Evolutionary conservation across 2,113 vertebrate species (phyloP).

Genomic region (Aramus guarauna): DNA sequence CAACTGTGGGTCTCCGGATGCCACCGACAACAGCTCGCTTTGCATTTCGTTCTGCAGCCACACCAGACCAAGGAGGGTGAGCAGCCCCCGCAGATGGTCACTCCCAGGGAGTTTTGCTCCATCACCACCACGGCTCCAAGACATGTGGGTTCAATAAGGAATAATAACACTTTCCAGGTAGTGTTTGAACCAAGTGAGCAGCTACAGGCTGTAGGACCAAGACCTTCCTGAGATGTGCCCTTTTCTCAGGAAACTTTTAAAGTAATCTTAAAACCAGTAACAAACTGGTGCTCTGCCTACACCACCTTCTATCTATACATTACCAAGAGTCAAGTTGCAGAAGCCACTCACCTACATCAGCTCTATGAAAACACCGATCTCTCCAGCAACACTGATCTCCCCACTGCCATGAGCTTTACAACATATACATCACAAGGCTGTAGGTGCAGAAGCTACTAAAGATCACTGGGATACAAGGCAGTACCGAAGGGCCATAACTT

Average conservation of each 20-base stretch:
- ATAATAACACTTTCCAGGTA: fast-evolving
- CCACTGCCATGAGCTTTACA: not conserved
- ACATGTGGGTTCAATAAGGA: not conserved
- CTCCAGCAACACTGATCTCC: not conserved
- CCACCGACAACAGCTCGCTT: not conserved
- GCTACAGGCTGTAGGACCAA: not conserved
- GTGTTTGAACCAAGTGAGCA: not conserved
- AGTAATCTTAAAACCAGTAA: not conserved
- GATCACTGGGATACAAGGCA: not conserved
- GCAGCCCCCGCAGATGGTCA: not conserved
- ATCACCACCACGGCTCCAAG: not conserved
- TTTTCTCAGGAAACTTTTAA: not conserved
- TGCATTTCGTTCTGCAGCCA: not conserved
- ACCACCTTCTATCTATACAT: not conserved
- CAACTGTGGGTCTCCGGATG: not conserved
- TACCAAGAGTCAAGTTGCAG: not conserved
- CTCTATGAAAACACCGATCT: fast-evolving
- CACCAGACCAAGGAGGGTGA: not conserved
- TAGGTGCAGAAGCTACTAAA: not conserved
- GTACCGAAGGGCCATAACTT: not conserved
- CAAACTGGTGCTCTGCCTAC: not conserved
- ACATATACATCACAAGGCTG: not conserved
- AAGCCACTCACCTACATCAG: not conserved
- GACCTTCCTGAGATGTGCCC: not conserved
- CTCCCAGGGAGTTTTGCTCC: not conserved